Percentiles rank a stretch among this genome's conserved stretches.
phyloP scores from a whole-genome alignment of 2,797 vertebrate genomes.

The Florisuga fusca region DNA sequence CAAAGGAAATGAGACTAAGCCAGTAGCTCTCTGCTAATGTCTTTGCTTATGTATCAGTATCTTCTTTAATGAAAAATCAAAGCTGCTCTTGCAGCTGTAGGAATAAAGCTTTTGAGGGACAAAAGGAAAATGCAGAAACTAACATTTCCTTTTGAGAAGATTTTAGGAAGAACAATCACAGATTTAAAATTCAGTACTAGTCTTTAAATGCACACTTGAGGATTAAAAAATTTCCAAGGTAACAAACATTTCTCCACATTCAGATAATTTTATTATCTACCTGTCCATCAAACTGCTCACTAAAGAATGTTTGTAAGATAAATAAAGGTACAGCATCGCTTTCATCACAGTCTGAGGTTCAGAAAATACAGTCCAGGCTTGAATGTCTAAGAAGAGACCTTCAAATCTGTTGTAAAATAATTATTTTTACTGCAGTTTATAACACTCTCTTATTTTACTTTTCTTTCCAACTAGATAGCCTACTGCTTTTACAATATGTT shows the following conservation, averaged over 20 bases:
- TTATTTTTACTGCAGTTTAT: slow-evolving; percentile 21
- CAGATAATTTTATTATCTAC: neutral
- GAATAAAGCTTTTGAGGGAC: neutral
- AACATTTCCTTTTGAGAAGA: neutral
- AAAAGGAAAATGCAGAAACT: neutral
- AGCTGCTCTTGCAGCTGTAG: slow-evolving; percentile 41
- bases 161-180: neutral
- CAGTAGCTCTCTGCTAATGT: slow-evolving; percentile 57
- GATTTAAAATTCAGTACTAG: neutral
- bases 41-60: slow-evolving; percentile 56
- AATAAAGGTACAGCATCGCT: neutral
- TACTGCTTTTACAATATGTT: slow-evolving; percentile 60
- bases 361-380: neutral
- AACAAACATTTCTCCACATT: neutral
- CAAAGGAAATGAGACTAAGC: slow-evolving; percentile 45
- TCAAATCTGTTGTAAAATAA: slow-evolving; percentile 5
- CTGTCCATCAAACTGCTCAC: neutral
- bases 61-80: slow-evolving; percentile 63
- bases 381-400: neutral
- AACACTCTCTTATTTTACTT: neutral
- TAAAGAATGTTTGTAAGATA: neutral
- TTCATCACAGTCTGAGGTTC: neutral
- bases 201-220: neutral
- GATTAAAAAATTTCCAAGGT: neutral
- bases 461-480: neutral